A percentile compares a stretch with the other conserved stretches of the same genome.
Evolutionary conservation across 2,888 invertebrate genomes (phyloP).

Genomic region (Alloscopus bannaensis): DNA sequence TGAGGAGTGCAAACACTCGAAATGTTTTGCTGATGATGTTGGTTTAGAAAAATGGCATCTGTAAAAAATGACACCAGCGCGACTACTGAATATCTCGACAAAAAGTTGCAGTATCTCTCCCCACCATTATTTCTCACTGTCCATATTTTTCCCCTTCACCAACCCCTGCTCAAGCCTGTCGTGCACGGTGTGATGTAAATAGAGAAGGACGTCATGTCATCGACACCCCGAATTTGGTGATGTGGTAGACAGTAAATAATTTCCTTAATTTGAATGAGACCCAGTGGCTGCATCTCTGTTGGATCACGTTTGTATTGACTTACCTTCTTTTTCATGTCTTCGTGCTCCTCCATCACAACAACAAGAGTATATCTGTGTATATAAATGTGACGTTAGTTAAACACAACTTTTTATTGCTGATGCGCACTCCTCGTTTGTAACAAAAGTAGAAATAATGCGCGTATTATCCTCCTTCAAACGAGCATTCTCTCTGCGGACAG

Average conservation of each 20-base stretch:
- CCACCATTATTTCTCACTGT: conserved; percentile 1
- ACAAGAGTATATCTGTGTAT: background rate
- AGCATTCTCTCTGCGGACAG: background rate
- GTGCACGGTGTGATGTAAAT: conserved; percentile 59
- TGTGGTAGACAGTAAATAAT: conserved; percentile 62
- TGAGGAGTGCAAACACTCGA: too few species aligned
- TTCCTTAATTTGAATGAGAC: conserved; percentile 60
- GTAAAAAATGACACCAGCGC: too few species aligned
- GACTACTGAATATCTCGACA: too few species aligned
- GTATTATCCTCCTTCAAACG: background rate
- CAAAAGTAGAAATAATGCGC: background rate
- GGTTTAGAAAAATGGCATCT: too few species aligned
- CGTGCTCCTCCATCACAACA: background rate
- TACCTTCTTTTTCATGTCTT: background rate
- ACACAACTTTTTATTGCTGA: too few species aligned
- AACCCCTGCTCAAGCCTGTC: conserved; percentile 20
- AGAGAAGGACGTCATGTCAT: conserved; percentile 64
- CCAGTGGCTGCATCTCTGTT: conserved; percentile 51
- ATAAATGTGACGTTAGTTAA: background rate
- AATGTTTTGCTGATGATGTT: too few species aligned
- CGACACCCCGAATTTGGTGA: conserved; percentile 63
- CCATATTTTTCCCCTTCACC: conserved; percentile 1
- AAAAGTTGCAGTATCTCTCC: background rate
- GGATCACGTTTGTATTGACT: conserved; percentile 21
- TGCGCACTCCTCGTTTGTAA: too few species aligned